Evolutionary conservation across 2,888 invertebrate species (phyloP).

Genomic region (Volucella inflata): DNA sequence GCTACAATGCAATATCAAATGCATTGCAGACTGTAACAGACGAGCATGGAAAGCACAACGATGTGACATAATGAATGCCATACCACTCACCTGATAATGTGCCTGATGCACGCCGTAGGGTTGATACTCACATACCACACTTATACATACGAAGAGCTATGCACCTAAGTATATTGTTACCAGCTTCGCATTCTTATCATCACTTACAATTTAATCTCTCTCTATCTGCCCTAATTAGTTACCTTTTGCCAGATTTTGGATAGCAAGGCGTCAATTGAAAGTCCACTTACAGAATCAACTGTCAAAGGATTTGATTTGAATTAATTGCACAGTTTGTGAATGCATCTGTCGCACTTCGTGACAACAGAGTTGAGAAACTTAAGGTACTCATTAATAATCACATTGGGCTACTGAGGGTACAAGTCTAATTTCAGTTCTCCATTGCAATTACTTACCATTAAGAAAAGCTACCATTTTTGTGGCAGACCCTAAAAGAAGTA

Average conservation of each 20-base stretch:
- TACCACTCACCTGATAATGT: slow-evolving; percentile 52
- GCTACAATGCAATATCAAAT: slow-evolving; percentile 29
- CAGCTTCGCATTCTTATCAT: slow-evolving; percentile 38
- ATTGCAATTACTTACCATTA: slow-evolving; percentile 34
- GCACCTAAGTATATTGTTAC: slow-evolving; percentile 11
- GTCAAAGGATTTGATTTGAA: slow-evolving; percentile 33
- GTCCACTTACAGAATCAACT: slow-evolving; percentile 38
- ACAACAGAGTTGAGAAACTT: not conserved
- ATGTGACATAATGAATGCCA: slow-evolving; percentile 58
- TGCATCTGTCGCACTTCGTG: slow-evolving; percentile 27
- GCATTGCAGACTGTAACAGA: slow-evolving; percentile 16
- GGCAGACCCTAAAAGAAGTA: slow-evolving; percentile 37
- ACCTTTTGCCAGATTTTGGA: slow-evolving; percentile 11
- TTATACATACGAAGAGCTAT: not conserved
- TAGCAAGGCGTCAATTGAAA: slow-evolving; percentile 29
- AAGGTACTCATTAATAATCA: slow-evolving; percentile 4
- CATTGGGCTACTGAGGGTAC: not conserved
- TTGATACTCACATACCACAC: slow-evolving; percentile 36
- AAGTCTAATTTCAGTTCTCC: not conserved
- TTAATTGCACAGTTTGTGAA: slow-evolving; percentile 46
- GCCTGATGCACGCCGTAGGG: slow-evolving; percentile 12
- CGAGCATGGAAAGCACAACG: slow-evolving; percentile 18
- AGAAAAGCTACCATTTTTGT: slow-evolving; percentile 17
- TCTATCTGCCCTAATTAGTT: slow-evolving; percentile 30
- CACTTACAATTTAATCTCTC: slow-evolving; percentile 26